Evolutionary conservation across 2,888 invertebrate species (phyloP).

Genomic region (Drosophila yooni): DNA sequence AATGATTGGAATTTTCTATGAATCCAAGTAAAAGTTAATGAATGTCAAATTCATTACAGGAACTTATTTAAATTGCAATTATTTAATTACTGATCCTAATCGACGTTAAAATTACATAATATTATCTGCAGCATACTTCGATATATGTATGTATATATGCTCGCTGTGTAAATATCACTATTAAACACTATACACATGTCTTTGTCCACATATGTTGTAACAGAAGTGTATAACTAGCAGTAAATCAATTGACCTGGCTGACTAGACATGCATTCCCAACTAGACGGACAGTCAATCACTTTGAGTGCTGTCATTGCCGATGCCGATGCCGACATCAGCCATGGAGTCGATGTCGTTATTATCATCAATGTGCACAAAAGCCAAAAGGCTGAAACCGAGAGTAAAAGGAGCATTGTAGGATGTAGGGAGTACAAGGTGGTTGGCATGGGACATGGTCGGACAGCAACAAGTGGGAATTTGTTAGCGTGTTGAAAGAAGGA

Average conservation of each 20-base stretch:
- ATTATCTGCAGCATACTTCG: background rate
- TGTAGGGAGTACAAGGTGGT: background rate
- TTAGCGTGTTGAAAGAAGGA: conserved; percentile 47
- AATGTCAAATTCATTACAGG: background rate
- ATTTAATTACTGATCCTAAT: background rate
- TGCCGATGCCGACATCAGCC: conserved; percentile 4
- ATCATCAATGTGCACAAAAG: conserved; percentile 41
- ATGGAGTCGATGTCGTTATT: conserved; percentile 18
- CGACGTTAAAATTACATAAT: background rate
- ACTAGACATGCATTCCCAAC: conserved; percentile 34
- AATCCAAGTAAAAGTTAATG: background rate
- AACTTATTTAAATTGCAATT: background rate
- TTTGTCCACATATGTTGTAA: background rate
- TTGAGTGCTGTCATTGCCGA: conserved; percentile 56
- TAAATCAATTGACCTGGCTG: conserved; percentile 47
- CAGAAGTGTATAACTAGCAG: conserved; percentile 19
- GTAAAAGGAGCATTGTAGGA: background rate
- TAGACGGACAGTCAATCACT: conserved; percentile 59
- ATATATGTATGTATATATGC: background rate
- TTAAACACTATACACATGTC: background rate
- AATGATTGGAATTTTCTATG: background rate
- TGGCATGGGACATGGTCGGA: background rate
- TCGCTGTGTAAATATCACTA: background rate
- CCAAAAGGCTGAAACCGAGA: conserved; percentile 24
- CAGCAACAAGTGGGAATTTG: conserved; percentile 71